These are phyloP conservation scores for Thunnus albacares DNA, from an alignment of 2,797 vertebrate genomes.

Conservation along the genomic window DNA sequence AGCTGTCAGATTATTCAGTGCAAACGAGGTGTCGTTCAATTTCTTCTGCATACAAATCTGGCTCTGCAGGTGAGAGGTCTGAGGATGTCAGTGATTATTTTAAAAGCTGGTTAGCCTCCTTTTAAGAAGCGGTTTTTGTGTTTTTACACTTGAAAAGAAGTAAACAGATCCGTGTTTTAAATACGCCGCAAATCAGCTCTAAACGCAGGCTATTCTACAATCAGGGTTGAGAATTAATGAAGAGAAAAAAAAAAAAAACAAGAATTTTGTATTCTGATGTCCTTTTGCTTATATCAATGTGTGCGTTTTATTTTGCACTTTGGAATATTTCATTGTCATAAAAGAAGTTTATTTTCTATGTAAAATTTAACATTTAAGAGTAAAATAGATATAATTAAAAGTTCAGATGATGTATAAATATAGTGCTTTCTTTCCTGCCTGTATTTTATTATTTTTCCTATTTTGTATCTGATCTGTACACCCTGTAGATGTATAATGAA, in stretches of 20 bases:
- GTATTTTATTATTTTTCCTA: slow-evolving; percentile 82
- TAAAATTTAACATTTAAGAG: slow-evolving; percentile 79
- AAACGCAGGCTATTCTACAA: slow-evolving; percentile 60
- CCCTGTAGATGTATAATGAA: slow-evolving; percentile 82
- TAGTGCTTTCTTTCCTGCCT: slow-evolving; percentile 82
- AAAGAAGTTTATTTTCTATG: slow-evolving; percentile 86
- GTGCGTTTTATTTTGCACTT: slow-evolving; percentile 85
- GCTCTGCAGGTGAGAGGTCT: slow-evolving; percentile 11
- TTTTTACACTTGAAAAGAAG: slow-evolving; percentile 25
- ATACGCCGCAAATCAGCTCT: background rate
- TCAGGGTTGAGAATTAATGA: slow-evolving; percentile 62
- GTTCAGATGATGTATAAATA: slow-evolving; percentile 78
- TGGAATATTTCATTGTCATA: slow-evolving; percentile 83
- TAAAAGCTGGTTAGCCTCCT: slow-evolving; percentile 8
- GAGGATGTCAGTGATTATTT: background rate
- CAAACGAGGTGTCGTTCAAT: slow-evolving; percentile 22
- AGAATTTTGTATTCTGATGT: slow-evolving; percentile 79
- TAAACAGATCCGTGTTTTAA: background rate
- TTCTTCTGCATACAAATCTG: slow-evolving; percentile 1
- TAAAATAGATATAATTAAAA: slow-evolving; percentile 77
- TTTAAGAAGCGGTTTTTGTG: background rate
- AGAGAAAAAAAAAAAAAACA: slow-evolving; percentile 36
- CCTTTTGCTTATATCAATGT: slow-evolving; percentile 78
- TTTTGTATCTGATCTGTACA: slow-evolving; percentile 85
- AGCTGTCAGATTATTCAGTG: slow-evolving; percentile 21